These are phyloP conservation scores for Pedionomus torquatus DNA, from an alignment of 2,113 vertebrate genomes.

Conservation along the genomic window DNA sequence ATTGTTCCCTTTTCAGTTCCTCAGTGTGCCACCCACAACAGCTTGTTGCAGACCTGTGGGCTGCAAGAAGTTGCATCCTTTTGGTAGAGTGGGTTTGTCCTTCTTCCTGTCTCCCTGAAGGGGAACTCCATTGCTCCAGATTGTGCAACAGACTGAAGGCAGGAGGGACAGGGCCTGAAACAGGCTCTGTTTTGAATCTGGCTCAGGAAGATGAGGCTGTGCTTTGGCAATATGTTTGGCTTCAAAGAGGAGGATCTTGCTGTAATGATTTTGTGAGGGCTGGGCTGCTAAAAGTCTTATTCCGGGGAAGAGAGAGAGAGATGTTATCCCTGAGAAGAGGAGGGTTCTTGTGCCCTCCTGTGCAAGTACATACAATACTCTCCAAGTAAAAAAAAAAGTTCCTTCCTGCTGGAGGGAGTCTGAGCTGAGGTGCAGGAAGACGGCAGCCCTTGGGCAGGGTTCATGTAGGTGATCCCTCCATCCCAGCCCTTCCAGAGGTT, in stretches of 20 bases:
- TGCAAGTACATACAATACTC: neutral
- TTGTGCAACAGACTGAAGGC: slow-evolving; percentile 28
- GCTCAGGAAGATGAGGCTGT: neutral
- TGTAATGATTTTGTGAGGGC: neutral
- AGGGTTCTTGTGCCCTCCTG: neutral
- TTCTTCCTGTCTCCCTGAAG: slow-evolving; percentile 19
- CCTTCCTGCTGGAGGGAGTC: neutral
- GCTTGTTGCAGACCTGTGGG: slow-evolving; percentile 7
- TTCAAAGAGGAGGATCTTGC: neutral
- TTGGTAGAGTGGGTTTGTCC: slow-evolving; percentile 1
- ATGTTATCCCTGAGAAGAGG: neutral
- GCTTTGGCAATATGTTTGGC: slow-evolving; percentile 43
- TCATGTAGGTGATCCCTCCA: neutral
- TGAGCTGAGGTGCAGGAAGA: neutral
- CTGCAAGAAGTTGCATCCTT: slow-evolving; percentile 39
- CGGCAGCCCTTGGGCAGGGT: neutral
- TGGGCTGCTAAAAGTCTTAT: neutral
- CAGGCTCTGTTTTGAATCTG: slow-evolving; percentile 23
- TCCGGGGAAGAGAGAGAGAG: neutral
- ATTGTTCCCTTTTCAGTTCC: slow-evolving; percentile 63
- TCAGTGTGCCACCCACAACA: slow-evolving; percentile 16
- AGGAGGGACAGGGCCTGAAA: neutral
- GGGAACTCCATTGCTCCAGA: slow-evolving; percentile 18
- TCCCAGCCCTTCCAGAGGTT: neutral
- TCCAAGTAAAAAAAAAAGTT: neutral